These are phyloP conservation scores for Mobula birostris DNA, from an alignment of 2,113 vertebrate species.

Conservation along the genomic window DNA sequence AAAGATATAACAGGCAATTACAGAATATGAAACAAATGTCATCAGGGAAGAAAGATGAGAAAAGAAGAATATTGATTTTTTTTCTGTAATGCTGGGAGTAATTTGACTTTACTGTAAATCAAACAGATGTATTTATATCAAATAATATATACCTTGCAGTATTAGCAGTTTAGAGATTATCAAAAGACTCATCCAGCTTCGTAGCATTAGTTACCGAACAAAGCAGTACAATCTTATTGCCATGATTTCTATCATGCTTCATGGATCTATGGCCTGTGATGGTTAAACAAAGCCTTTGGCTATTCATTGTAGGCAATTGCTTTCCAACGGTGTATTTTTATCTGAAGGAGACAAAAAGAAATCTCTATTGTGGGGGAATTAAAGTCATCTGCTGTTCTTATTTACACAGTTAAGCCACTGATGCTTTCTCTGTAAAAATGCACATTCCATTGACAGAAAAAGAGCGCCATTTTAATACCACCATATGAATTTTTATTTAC, in stretches of 20 bases:
- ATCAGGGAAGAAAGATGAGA: constrained; percentile 1
- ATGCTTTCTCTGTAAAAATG: constrained; percentile 4
- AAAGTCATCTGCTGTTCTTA: neutral
- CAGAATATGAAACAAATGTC: neutral
- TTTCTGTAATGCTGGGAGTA: neutral
- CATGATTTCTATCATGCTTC: neutral
- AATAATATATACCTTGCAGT: constrained; percentile 17
- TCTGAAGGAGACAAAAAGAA: neutral
- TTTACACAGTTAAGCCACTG: neutral
- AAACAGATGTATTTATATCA: constrained; percentile 23
- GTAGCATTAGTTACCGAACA: neutral
- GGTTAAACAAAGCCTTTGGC: neutral
- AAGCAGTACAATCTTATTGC: too few species aligned
- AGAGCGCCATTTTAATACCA: neutral
- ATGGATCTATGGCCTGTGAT: too few species aligned
- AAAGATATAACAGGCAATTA: neutral
- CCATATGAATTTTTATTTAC: neutral
- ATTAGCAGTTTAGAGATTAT: neutral
- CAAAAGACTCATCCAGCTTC: neutral
- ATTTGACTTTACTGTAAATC: constrained; percentile 3
- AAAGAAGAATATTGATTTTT: neutral
- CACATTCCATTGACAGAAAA: neutral
- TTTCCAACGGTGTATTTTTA: neutral
- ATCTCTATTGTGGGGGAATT: neutral
- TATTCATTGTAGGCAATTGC: neutral